Percentiles rank a stretch among this genome's conserved stretches.
phyloP scores from a whole-genome alignment of 2,113 vertebrate genomes.

The Agelaius tricolor region DNA sequence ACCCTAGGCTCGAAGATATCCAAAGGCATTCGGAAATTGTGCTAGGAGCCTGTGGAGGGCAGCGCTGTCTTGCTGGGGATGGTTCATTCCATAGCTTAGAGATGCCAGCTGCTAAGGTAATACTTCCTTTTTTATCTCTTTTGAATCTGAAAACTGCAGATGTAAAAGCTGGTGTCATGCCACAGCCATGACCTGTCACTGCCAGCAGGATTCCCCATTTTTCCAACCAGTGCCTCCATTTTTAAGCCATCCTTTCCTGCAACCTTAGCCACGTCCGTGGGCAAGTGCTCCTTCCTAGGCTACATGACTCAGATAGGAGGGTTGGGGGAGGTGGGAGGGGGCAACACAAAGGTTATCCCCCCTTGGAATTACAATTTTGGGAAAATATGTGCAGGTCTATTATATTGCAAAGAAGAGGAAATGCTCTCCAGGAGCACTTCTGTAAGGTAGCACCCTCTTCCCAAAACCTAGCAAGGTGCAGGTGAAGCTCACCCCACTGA shows the following conservation, averaged over 20 bases:
- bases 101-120: slow-evolving; percentile 54
- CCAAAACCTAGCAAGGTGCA: background rate
- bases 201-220: background rate
- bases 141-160: slow-evolving; percentile 15
- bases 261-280: fast-evolving
- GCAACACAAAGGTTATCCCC: background rate
- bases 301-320: background rate
- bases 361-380: background rate
- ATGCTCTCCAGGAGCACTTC: background rate
- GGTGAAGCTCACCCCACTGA: background rate
- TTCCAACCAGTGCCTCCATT: background rate
- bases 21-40: background rate
- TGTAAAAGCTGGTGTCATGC: background rate
- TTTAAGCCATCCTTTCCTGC: background rate
- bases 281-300: background rate
- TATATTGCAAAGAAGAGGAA: background rate
- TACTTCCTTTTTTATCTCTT: background rate
- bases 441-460: background rate
- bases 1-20: background rate
- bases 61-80: slow-evolving; percentile 13
- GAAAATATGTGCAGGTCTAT: background rate
- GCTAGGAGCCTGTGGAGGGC: slow-evolving; percentile 11
- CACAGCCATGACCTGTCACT: background rate
- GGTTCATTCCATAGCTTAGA: background rate
- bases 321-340: background rate